Conservation (phyloP, 2,113 vertebrate genomes). For the Anhinga rufa region DNA sequence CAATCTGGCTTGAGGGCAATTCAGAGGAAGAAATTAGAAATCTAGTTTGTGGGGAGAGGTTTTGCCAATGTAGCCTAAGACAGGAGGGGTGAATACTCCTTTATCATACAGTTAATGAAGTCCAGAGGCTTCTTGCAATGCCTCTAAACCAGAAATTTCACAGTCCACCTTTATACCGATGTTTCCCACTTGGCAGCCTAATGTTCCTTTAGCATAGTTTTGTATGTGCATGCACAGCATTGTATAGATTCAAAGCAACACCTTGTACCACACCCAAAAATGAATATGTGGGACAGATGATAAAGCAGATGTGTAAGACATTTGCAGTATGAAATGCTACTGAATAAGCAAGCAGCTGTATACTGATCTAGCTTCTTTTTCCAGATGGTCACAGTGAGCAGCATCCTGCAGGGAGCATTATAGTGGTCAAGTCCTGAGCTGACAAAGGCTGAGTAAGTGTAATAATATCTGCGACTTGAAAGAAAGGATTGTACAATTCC, state of each 20-base stretch:
- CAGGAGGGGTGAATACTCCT: background rate
- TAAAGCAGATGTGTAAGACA: slow-evolving; percentile 32
- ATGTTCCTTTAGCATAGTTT: background rate
- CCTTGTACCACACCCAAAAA: background rate
- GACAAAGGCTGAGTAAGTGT: slow-evolving; percentile 59
- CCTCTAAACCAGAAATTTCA: background rate
- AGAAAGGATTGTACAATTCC: slow-evolving; percentile 30
- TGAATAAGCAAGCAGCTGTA: slow-evolving; percentile 40
- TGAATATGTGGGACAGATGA: background rate
- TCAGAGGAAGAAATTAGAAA: background rate
- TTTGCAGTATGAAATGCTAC: slow-evolving; percentile 12
- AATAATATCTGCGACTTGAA: slow-evolving; percentile 56
- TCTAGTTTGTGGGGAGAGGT: background rate
- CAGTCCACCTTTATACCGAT: fast-evolving
- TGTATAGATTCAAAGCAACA: background rate
- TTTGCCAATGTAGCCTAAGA: background rate
- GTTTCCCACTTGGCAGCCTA: background rate
- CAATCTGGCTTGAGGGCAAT: background rate
- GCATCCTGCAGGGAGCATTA: slow-evolving; percentile 39
- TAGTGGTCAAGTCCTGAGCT: slow-evolving; percentile 38
- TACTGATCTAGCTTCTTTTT: slow-evolving; percentile 11
- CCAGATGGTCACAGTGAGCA: slow-evolving; percentile 28
- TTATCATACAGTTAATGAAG: background rate
- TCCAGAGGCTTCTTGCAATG: background rate
- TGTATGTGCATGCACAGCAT: background rate